Base-by-base conservation (phyloP, 1,140 invertebrate genomes). In the Aporrectodea caliginosa region DNA sequence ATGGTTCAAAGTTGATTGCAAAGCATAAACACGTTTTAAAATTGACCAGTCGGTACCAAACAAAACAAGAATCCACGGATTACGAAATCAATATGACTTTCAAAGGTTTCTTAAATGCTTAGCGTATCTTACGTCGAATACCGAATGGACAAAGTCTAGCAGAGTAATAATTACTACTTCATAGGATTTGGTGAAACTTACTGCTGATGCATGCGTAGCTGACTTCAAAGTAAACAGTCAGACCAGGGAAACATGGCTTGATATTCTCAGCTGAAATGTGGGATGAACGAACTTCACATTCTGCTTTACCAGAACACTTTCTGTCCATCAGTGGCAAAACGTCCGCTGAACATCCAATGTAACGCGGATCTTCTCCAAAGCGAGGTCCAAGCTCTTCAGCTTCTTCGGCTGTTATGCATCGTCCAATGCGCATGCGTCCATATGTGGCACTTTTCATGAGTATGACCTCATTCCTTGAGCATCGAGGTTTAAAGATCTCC, bases 371-470 rank as follows among this genome's bases (percentile, higher is more conserved):
- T 12, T 34, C 35, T 6, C 33, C 35, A n/a, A 32, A 34, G 0
- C 2, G 22, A 6, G 73, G 1, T 31, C 75, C 75, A 32, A 58
- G 35, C n/a, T 29, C 1, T 68, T 69, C 75, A 27, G 30, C n/a
- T 16, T 58, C 58, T 1, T 35, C 35, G 29, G 30, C 35, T 1
- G n/a, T 12, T 32, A 77, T n/a, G 35, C 75, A 77, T 30, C 35
- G 30, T 77, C 75, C 75, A 69, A 69, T n/a, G 22, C 27, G 30
- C 75, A 77, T 77, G 14, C 75, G 33, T 43, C 75, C 75, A 69
- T 77, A 77, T 12, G 2, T 27, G 2, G 35, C 0, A 77, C 2
- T 69, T n/a, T n/a, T n/a, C n/a, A n/a, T n/a, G n/a, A n/a, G n/a
- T n/a, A n/a, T n/a, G n/a, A n/a, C n/a, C n/a, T 77, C 75, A 0